phyloP scores from a whole-genome alignment of 2,113 vertebrate species.

The Hemibagrus wyckioides region DNA sequence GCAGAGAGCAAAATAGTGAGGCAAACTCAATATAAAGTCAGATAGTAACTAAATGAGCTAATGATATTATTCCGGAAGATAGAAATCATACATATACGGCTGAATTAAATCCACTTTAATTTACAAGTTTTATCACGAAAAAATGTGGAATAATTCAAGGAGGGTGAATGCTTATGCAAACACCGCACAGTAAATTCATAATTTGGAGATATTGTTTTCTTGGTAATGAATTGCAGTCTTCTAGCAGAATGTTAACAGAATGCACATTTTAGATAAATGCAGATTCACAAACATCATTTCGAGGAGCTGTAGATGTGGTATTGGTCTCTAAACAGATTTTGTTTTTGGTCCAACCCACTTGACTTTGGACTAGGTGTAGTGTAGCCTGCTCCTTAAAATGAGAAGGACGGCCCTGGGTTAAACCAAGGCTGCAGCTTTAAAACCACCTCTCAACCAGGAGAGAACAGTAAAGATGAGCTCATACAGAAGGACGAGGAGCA shows the following conservation, averaged over 20 bases:
- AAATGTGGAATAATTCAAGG: neutral
- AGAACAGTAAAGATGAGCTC: constrained; percentile 5
- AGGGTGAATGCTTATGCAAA: neutral
- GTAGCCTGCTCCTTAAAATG: neutral
- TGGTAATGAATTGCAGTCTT: neutral
- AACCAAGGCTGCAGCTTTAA: neutral
- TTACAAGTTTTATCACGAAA: neutral
- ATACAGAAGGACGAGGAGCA: neutral
- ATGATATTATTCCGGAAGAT: neutral
- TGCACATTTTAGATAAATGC: neutral
- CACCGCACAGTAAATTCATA: neutral
- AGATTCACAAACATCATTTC: neutral
- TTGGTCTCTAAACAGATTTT: neutral
- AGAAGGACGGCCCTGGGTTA: neutral
- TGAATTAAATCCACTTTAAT: neutral
- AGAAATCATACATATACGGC: neutral
- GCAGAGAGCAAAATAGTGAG: neutral
- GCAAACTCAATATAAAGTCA: neutral
- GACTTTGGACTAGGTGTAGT: neutral
- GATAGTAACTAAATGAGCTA: neutral
- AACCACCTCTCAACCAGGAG: neutral
- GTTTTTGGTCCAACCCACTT: neutral
- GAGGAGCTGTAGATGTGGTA: neutral
- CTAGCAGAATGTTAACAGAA: neutral
- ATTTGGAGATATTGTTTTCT: neutral